phyloP scores from a whole-genome alignment of 2,797 vertebrate genomes.

The Morus bassanus region DNA sequence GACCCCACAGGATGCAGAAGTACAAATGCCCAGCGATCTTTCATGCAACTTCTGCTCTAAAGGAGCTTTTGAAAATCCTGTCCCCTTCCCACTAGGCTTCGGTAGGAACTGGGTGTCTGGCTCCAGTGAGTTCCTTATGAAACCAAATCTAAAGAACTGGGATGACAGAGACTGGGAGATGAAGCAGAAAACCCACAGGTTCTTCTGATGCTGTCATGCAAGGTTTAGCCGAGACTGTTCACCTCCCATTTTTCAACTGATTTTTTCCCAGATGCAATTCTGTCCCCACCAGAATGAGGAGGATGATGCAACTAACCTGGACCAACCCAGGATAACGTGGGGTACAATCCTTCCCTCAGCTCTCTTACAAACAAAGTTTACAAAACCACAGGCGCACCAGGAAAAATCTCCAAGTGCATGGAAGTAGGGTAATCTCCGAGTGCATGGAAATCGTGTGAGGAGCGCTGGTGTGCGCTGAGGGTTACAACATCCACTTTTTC shows the following conservation, averaged over 20 bases:
- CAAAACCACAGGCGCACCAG: background rate
- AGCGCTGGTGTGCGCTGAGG: background rate
- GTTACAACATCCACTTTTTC: background rate
- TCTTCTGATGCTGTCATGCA: background rate
- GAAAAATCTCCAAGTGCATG: background rate
- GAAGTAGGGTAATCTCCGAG: background rate
- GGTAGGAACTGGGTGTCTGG: background rate
- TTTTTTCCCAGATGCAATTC: background rate
- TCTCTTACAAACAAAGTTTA: background rate
- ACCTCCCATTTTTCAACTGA: background rate
- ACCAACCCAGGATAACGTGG: fast-evolving
- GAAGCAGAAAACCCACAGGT: background rate
- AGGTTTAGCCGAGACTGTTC: background rate
- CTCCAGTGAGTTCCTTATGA: background rate
- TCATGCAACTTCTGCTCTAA: background rate
- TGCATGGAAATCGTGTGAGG: background rate
- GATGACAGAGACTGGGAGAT: background rate
- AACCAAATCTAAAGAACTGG: background rate
- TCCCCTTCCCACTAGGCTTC: background rate
- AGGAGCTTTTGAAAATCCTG: background rate
- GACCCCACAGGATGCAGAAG: background rate
- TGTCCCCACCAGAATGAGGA: background rate
- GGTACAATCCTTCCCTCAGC: background rate
- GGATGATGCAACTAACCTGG: background rate
- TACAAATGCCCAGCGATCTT: background rate